Conservation (phyloP, 2,113 vertebrate species). For the Pseudorasbora parva region DNA sequence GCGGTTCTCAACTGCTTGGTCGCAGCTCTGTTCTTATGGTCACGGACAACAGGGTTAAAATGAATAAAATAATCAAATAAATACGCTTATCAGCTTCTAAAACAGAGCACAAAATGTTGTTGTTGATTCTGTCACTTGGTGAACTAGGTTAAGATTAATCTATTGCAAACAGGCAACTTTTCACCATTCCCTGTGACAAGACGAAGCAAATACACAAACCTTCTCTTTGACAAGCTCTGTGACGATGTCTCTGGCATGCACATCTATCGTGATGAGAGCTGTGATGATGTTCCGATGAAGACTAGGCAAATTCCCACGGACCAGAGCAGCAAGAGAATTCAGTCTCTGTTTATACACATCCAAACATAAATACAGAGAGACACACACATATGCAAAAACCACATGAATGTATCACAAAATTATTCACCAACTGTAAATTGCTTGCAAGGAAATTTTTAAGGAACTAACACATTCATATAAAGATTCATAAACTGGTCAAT, state of each 20-base stretch:
- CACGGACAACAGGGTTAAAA: no score
- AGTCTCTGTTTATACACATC: conserved; percentile 74
- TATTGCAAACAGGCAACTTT: not conserved
- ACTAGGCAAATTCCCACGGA: conserved; percentile 78
- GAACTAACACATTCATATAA: not conserved
- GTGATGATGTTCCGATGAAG: conserved; percentile 85
- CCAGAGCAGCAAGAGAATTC: conserved; percentile 79
- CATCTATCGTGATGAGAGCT: conserved; percentile 83
- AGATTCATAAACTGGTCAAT: not conserved
- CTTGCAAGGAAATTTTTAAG: not conserved
- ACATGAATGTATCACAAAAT: not conserved
- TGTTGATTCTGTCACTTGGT: no score
- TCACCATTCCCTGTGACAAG: not conserved
- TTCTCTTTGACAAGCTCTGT: conserved; percentile 78
- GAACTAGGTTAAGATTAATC: not conserved
- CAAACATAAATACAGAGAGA: conserved; percentile 34
- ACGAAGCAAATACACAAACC: conserved; percentile 61
- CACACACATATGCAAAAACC: not conserved
- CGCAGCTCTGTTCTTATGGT: not conserved
- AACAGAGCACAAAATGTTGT: no score
- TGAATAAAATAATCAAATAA: no score
- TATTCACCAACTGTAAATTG: not conserved
- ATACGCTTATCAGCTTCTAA: no score
- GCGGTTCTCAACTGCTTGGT: not conserved
- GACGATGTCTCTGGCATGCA: conserved; percentile 85